Evolutionary conservation across 1,140 invertebrate species (phyloP).

Genomic region (Neoseiulus cucumeris): DNA sequence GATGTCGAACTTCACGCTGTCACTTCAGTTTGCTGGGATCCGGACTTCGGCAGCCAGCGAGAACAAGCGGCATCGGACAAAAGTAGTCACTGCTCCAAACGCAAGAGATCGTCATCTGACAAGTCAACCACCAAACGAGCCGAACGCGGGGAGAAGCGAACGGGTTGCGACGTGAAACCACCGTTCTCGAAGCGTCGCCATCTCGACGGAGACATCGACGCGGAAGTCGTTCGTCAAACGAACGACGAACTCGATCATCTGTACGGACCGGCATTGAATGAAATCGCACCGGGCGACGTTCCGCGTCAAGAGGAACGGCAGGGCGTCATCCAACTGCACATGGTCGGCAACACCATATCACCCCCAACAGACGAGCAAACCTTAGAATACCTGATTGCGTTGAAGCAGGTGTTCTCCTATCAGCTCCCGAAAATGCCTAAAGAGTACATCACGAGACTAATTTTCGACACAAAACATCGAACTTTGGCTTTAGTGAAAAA

Average conservation of each 20-base stretch:
- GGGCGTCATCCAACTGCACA: constrained; percentile 76
- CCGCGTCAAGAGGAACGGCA: constrained; percentile 70
- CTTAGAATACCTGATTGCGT: constrained; percentile 66
- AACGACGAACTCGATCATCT: not conserved
- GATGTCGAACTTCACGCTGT: no score
- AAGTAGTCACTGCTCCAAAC: constrained; percentile 15
- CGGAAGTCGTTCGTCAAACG: not conserved
- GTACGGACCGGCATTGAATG: constrained; percentile 21
- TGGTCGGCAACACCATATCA: constrained; percentile 76
- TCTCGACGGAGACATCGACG: constrained; percentile 9
- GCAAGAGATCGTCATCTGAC: not conserved
- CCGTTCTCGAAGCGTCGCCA: not conserved
- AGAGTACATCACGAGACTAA: constrained; percentile 86
- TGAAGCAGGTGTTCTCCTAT: constrained; percentile 87
- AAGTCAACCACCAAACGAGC: not conserved
- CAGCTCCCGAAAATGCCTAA: constrained; percentile 93
- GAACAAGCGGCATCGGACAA: constrained; percentile 9
- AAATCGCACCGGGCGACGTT: constrained; percentile 66
- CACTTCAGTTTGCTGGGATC: constrained; percentile 16
- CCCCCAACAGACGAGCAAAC: constrained; percentile 67
- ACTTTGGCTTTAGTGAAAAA: constrained; percentile 78
- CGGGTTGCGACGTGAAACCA: not conserved
- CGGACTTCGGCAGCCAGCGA: constrained; percentile 18
- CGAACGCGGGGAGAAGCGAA: no score
- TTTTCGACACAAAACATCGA: constrained; percentile 96